These are phyloP conservation scores for Xerus rutilus DNA, from an alignment of 2,797 vertebrate genomes.

Conservation along the genomic window DNA sequence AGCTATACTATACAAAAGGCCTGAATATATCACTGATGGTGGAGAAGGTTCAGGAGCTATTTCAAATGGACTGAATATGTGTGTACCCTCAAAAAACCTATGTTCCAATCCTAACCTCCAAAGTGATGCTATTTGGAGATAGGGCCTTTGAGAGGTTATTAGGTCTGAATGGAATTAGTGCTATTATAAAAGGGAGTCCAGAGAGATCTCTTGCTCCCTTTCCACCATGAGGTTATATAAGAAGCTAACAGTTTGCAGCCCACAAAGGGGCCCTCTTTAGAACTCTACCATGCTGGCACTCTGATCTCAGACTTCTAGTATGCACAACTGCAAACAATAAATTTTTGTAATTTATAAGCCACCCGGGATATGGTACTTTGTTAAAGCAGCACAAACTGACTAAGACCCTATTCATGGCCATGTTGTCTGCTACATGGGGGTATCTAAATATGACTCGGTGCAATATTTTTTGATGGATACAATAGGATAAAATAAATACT, in stretches of 20 bases:
- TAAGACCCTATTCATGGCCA: not conserved
- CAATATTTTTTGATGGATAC: not conserved
- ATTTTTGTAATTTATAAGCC: not conserved
- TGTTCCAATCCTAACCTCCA: not conserved
- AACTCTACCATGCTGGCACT: not conserved
- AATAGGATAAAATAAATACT: conserved; percentile 6
- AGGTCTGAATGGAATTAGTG: not conserved
- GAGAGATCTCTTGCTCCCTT: not conserved
- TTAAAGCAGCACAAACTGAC: not conserved
- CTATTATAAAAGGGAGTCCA: not conserved
- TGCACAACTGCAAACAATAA: not conserved
- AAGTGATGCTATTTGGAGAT: not conserved
- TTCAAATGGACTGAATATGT: not conserved
- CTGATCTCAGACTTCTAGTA: not conserved
- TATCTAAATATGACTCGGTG: not conserved
- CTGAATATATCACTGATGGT: not conserved
- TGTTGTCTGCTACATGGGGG: not conserved
- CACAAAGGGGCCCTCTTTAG: not conserved
- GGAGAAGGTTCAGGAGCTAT: not conserved
- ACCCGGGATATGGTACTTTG: not conserved
- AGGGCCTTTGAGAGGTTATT: not conserved
- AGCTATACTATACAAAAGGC: not conserved
- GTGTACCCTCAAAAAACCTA: not conserved
- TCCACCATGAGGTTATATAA: not conserved
- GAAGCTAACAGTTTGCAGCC: not conserved